These are phyloP conservation scores for Furcula furcula DNA, from an alignment of 2,888 invertebrate species.

Conservation along the genomic window DNA sequence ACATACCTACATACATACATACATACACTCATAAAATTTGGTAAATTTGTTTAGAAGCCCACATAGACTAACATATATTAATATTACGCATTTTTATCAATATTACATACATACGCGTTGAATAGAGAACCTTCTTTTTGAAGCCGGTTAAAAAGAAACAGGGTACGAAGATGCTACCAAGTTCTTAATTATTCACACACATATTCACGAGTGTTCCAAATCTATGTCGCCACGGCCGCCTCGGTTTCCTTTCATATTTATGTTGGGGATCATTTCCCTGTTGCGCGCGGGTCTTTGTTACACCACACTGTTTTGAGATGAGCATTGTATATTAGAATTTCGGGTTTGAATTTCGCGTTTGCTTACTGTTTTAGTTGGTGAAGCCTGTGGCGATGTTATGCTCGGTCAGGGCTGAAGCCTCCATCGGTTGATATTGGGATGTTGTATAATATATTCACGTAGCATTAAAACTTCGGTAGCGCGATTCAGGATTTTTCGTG, in stretches of 20 bases:
- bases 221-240: constrained; percentile 1
- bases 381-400: not conserved
- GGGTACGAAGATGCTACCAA: no score
- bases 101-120: no score
- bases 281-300: constrained; percentile 1
- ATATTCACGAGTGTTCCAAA: constrained; percentile 6
- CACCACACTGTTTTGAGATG: not conserved
- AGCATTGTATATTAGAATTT: constrained; percentile 3
- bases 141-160: no score
- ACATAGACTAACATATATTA: no score
- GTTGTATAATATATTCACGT: not conserved
- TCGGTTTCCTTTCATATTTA: constrained; percentile 2
- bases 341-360: not conserved
- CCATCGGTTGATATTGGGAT: not conserved
- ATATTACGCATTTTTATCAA: no score
- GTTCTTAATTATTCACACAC: constrained; percentile 14
- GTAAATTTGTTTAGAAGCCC: no score
- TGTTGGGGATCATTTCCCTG: constrained; percentile 2
- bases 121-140: no score
- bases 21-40: no score
- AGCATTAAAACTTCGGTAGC: not conserved
- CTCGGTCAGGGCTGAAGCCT: no score
- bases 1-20: no score
- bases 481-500: no score
- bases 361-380: not conserved